Base-by-base conservation (phyloP, 2,888 invertebrate species). In the Eristalis arbustorum region DNA sequence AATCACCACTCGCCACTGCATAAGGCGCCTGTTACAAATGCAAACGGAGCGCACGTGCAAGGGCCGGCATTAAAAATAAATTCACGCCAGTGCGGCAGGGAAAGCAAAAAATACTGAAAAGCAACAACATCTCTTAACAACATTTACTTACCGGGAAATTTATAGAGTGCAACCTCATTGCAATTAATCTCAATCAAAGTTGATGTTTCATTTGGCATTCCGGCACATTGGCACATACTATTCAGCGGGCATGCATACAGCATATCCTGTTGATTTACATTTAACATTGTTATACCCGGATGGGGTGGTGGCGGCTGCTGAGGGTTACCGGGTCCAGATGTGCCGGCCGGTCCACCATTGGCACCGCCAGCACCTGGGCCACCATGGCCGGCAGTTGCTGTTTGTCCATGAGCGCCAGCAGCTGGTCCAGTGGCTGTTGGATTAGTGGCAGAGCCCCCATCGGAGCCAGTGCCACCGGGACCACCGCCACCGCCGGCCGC, bases 171-270 rank as follows among this genome's bases (percentile, higher is more conserved):
- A 90, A 93, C 93, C 89, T 93, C 92, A 89, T 93, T 93, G 91
- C 93, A 93, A 91, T 92, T 93, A 90, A 93, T 93, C 90, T 93
- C 92, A 90, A 93, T 91, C 90, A 93, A 89, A 63, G 92, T 92
- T 88, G 91, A 90, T 88, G 93, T 93, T 90, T 93, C 93, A 89
- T 93, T 93, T 83, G 93, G 92, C 89, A 93, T 88, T 6, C 92
- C 92, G 31, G 92, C 92, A 90, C 93, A 93, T 90, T 93, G 92
- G 89, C 93, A 93, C 92, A 93, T 92, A 82, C 92, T 92, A 88
- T 93, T 93, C 80, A 93, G 89, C 49, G 92, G 92, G 89, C 93
- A 93, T 66, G 92, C 90, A 88, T 92, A 93, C 56, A 92, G 89
- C 85, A 92, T 91, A 89, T 93, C 92, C 89, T 92, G 93, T 83